phyloP scores from a whole-genome alignment of 2,888 invertebrate species.

The Pyrrhosoma nymphula region DNA sequence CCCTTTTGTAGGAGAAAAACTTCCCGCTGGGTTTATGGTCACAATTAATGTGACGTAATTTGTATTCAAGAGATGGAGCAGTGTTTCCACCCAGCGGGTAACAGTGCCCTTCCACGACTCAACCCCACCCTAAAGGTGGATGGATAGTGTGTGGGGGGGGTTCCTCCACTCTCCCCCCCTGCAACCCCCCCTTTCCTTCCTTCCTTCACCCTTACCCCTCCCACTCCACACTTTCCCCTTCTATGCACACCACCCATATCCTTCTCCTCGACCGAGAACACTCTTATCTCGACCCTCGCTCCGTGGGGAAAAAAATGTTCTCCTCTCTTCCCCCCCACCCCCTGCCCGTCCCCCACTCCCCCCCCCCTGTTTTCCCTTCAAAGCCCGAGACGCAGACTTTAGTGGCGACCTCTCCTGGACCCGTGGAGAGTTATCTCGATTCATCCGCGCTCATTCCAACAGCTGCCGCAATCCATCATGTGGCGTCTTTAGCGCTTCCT shows the following conservation, averaged over 20 bases:
- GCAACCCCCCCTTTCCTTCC: background rate
- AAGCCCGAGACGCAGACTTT: background rate
- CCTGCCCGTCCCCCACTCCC: background rate
- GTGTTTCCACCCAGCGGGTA: slow-evolving; percentile 55
- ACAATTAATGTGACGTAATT: slow-evolving; percentile 66
- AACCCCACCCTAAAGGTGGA: slow-evolving; percentile 25
- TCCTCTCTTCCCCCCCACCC: background rate
- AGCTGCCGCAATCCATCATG: slow-evolving; percentile 66
- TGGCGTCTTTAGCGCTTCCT: slow-evolving; percentile 64
- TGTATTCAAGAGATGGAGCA: slow-evolving; percentile 61
- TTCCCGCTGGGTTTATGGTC: slow-evolving; percentile 65
- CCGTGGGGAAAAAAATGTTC: background rate
- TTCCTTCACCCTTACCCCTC: background rate
- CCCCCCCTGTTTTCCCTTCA: background rate
- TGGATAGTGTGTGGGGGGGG: background rate
- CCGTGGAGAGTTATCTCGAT: slow-evolving; percentile 58
- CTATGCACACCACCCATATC: background rate
- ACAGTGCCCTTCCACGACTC: slow-evolving; percentile 36
- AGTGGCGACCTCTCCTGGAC: slow-evolving; percentile 58
- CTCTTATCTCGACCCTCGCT: background rate
- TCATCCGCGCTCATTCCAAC: slow-evolving; percentile 52
- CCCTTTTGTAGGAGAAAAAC: slow-evolving; percentile 58
- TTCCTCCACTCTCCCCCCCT: background rate
- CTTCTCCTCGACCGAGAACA: background rate
- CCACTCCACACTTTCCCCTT: background rate